These are phyloP conservation scores for Rhopalosiphum nymphaeae DNA, from an alignment of 2,888 invertebrate species.

Conservation along the genomic window DNA sequence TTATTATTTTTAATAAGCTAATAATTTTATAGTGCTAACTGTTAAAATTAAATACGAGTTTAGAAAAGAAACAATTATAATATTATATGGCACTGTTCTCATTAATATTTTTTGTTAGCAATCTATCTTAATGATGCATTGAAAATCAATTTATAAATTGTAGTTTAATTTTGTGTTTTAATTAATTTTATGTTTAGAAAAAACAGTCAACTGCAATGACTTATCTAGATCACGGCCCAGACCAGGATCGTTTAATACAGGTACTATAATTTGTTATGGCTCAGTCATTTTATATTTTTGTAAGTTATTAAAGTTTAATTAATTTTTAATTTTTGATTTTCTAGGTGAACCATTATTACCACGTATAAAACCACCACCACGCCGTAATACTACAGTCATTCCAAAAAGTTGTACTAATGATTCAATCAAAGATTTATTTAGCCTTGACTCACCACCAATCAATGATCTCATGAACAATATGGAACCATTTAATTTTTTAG, in stretches of 20 bases:
- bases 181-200: slow-evolving; percentile 37
- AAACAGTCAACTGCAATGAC: slow-evolving; percentile 70
- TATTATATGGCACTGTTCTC: background rate
- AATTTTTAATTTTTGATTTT: slow-evolving; percentile 25
- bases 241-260: slow-evolving; percentile 73
- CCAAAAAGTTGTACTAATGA: slow-evolving; percentile 63
- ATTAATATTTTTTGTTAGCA: background rate
- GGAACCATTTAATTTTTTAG: slow-evolving; percentile 60
- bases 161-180: background rate
- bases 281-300: background rate
- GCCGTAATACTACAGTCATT: slow-evolving; percentile 67
- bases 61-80: background rate
- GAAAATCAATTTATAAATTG: background rate
- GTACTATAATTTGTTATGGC: slow-evolving; percentile 66
- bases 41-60: background rate
- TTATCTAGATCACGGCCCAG: slow-evolving; percentile 72
- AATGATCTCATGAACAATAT: slow-evolving; percentile 59
- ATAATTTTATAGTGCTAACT: background rate
- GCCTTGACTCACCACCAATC: slow-evolving; percentile 66
- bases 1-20: background rate
- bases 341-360: slow-evolving; percentile 68
- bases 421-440: slow-evolving; percentile 65
- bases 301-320: slow-evolving; percentile 4
- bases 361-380: slow-evolving; percentile 68
- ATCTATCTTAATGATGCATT: background rate